These are phyloP conservation scores for Neuroscelio doddi DNA, from an alignment of 2,888 invertebrate genomes.

Conservation along the genomic window DNA sequence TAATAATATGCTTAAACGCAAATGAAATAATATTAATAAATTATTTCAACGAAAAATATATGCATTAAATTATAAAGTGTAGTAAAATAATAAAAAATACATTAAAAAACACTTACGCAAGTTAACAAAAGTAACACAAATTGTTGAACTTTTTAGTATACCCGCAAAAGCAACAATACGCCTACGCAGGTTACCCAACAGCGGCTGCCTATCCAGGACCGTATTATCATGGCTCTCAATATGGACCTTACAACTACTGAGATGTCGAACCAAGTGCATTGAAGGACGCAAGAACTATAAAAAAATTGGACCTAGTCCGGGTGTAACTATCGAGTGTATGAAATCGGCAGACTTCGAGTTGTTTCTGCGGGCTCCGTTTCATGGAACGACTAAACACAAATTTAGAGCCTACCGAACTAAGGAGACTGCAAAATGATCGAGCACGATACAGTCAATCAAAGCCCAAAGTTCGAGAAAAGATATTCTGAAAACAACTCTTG, in stretches of 20 bases:
- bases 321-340: conserved; percentile 10
- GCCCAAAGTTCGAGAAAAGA: conserved; percentile 10
- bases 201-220: conserved; percentile 89
- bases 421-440: conserved; percentile 20
- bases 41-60: neutral
- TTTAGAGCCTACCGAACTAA: neutral
- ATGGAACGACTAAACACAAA: conserved; percentile 11
- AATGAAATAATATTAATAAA: no score
- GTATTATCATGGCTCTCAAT: conserved; percentile 92
- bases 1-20: neutral
- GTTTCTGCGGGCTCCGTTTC: neutral
- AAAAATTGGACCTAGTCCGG: conserved; percentile 26
- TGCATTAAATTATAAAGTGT: neutral
- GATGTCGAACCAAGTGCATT: conserved; percentile 16
- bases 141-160: conserved; percentile 80
- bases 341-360: conserved; percentile 14
- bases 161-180: conserved; percentile 94
- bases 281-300: conserved; percentile 4
- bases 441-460: conserved; percentile 24
- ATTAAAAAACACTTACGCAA: no score
- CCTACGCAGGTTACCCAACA: conserved; percentile 89
- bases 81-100: no score
- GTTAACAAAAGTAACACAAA: no score
- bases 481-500: no score
- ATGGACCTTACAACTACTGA: conserved; percentile 95